phyloP scores from a whole-genome alignment of 2,797 vertebrate genomes.

The Hozukius guyotensis region DNA sequence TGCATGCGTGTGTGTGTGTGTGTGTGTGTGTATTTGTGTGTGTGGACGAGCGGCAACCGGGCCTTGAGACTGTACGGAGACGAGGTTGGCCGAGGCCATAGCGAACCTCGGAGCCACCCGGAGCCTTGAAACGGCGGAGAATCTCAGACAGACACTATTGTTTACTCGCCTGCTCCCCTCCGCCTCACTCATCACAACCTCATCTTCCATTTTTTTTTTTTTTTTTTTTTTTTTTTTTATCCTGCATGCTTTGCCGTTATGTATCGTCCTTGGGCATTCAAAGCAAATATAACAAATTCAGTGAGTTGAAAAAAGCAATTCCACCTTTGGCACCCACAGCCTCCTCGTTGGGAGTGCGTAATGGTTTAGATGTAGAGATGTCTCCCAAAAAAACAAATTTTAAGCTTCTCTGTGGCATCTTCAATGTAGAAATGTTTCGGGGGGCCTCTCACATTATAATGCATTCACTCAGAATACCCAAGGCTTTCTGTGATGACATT shows the following conservation, averaged over 20 bases:
- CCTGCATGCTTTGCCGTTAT: neutral
- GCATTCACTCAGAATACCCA: neutral
- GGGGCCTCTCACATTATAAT: neutral
- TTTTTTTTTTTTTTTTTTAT: too few relatives aligned
- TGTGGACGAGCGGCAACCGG: conserved; percentile 20
- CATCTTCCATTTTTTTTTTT: neutral
- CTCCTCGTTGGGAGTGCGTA: neutral
- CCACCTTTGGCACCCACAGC: conserved; percentile 25
- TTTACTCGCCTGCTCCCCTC: conserved; percentile 34
- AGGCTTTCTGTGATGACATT: neutral
- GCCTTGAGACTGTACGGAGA: conserved; percentile 63
- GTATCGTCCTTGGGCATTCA: conserved; percentile 51
- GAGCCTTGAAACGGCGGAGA: conserved; percentile 53
- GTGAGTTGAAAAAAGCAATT: conserved; percentile 43
- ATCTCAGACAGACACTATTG: conserved; percentile 48
- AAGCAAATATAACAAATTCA: conserved; percentile 43
- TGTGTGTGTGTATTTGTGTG: conserved; percentile 33
- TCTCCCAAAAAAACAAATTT: neutral
- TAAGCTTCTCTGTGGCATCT: neutral
- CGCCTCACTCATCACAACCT: conserved; percentile 14
- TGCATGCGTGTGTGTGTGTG: conserved; percentile 37
- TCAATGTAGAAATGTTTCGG: neutral
- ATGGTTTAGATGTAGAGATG: neutral
- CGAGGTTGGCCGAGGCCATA: conserved; percentile 50
- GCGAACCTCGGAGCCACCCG: conserved; percentile 13